Evolutionary conservation across 2,888 invertebrate genomes (phyloP), one percentile per base, ranked within the genome.

Genomic region (Pheosia tremula): DNA sequence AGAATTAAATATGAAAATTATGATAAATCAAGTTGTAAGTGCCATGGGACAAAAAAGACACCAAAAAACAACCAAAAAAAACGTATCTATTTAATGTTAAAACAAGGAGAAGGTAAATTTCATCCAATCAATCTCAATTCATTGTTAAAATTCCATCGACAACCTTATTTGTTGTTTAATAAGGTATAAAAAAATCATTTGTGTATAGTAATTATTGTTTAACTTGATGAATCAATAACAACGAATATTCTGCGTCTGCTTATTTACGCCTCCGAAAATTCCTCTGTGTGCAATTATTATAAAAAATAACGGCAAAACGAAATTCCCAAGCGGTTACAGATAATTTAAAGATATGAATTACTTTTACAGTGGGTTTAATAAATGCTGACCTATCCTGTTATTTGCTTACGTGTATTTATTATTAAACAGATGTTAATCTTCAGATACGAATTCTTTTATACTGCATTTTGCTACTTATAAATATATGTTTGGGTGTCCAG

Each of bases 1-100:
- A 36, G 49, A 49, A 24, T 50, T 36, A 52, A n/a, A 37, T 11
- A 37, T 10, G 3, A 4, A 36, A 53, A 7, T 53, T 37, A 37
- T 52, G 9, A 52, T 52, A 52, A 60, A 63, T 52, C 43, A 56
- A 58, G 56, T n/a, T 53, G 58, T 58, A 59, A 37, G 8, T 37
- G 53, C 5, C 13, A 60, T 49, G 47, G 10, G 41, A 11, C 37
- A 13, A 37, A 24, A 3, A 50, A 37, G 41, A 11, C 37, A 13
- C 13, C 7, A 3, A 50, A 37, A 50, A 6, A 49, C 13, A 49
- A n/a, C n/a, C 47, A 1, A 47, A 49, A 6, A 13, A 49, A 13
- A 5, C 8, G 49, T 47, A 39, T 39, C 5, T 39, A 39, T 39
- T 39, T 3, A 5, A 7, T 39, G 39, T 39, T 39, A 0, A 39